Evolutionary conservation across 2,113 vertebrate species (phyloP).

Genomic region (Chelonoidis abingdonii): DNA sequence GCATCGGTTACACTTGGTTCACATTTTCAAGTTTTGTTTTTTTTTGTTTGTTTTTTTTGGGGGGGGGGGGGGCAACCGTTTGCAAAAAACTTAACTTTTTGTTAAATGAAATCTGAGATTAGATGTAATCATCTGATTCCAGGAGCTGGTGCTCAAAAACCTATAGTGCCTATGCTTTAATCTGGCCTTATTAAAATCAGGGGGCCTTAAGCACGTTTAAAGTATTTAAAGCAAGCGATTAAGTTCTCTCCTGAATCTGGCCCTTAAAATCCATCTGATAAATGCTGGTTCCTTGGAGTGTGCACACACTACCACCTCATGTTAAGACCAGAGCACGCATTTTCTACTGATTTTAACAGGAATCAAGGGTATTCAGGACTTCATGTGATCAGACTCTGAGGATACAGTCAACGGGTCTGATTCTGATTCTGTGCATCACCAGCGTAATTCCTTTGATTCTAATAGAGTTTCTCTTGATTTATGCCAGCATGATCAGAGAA

Average conservation of each 20-base stretch:
- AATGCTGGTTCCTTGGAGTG: not conserved
- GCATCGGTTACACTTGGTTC: not conserved
- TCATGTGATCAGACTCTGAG: not conserved
- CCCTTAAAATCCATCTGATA: not conserved
- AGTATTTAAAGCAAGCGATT: not conserved
- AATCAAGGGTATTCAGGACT: not conserved
- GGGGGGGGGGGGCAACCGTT: not conserved
- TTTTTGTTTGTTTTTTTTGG: no score
- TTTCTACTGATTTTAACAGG: not conserved
- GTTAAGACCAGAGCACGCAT: not conserved
- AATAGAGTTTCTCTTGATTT: not conserved
- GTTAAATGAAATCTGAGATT: not conserved
- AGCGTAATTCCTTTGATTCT: not conserved
- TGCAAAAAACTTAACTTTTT: not conserved
- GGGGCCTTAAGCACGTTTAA: not conserved
- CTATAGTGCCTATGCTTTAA: not conserved
- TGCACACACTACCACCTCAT: not conserved
- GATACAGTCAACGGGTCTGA: not conserved
- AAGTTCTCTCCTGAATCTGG: not conserved
- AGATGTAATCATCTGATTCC: not conserved
- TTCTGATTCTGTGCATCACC: not conserved
- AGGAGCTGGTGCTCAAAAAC: not conserved
- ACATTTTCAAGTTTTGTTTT: not conserved
- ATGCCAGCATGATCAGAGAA: not conserved
- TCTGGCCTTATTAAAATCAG: not conserved